Evolutionary conservation across 92 coral and sea anemone species (phyloP), one percentile per base, ranked within the genome.

Genomic region (Siderastrea siderea): DNA sequence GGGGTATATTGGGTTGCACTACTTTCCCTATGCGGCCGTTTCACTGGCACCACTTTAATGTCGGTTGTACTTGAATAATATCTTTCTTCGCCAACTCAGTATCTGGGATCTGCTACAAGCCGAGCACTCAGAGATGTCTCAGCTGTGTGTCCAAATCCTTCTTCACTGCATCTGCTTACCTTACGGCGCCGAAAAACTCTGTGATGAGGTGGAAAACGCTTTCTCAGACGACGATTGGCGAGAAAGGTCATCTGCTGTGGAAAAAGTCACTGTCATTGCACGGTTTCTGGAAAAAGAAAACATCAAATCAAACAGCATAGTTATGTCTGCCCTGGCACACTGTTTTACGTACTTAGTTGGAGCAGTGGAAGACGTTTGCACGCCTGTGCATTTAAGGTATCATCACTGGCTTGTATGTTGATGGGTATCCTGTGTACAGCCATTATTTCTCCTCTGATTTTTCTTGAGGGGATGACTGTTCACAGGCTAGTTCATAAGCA

Each of bases 331-430:
- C 1, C 83, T 97, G 63, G 99, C 99, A 10, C 98, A 95, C 82
- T 96, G 98, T 72, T 95, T 97, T 72, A 96, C 99, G 1, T 95
- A 93, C 84, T 73, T 97, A 15, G 99, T 97, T 2, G 99, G 99
- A n/a, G 99, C 99, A 3, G 95, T 97, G 14, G 99, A 97, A 78
- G 99, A 97, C 81, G 88, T 97, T 59, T 97, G 98, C 75, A 96
- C 96, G 59, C 96, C 99, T 52, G 99, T 97, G n/a, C 94, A 98
- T 17, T 81, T 92, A 5, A 91, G 96, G 79, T 74, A 74, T n/a
- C 6, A 2, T 43, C 38, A 51, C 6, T 3, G 14, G 66, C 14
- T 14, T 61, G 5, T 13, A 5, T 13, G 55, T 61, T 13, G 15
- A 14, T 13, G 15, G 0, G 13, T 14, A 6, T 61, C 16, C 16